Evolutionary conservation across 2,113 vertebrate genomes (phyloP).

Genomic region (Carollia perspicillata): DNA sequence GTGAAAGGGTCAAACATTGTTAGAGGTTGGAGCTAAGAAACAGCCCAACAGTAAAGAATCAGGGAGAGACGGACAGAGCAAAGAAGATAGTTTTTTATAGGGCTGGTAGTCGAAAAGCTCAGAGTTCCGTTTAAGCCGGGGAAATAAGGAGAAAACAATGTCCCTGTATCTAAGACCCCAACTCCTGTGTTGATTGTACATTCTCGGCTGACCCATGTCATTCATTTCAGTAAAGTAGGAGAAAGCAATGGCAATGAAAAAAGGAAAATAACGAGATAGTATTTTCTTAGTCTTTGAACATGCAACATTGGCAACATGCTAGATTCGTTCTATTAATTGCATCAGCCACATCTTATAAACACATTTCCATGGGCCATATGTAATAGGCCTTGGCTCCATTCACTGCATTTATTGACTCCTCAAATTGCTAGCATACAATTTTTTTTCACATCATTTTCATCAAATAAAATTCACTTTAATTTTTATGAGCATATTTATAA

Average conservation of each 20-base stretch:
- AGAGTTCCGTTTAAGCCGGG: background rate
- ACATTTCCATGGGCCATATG: background rate
- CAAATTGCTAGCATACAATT: background rate
- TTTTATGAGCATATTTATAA: conserved; percentile 38
- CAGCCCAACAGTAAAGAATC: background rate
- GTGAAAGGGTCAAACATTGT: background rate
- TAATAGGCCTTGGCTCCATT: background rate
- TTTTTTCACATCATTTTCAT: conserved; percentile 35
- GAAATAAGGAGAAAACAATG: background rate
- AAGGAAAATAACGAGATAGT: background rate
- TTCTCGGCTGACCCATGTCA: background rate
- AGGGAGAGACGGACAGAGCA: background rate
- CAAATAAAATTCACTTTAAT: conserved; percentile 43
- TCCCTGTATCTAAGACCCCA: background rate
- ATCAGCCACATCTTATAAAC: background rate
- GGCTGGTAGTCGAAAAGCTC: background rate
- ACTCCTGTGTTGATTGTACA: background rate
- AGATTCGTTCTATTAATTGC: background rate
- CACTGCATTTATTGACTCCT: background rate
- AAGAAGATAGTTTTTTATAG: background rate
- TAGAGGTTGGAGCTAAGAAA: background rate
- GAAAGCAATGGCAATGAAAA: background rate
- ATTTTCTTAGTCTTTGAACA: background rate
- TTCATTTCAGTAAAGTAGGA: background rate
- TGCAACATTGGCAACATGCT: background rate